Evolutionary conservation across 2,113 vertebrate species (phyloP), one percentile per base, ranked within the genome.

Genomic region (Conger conger): DNA sequence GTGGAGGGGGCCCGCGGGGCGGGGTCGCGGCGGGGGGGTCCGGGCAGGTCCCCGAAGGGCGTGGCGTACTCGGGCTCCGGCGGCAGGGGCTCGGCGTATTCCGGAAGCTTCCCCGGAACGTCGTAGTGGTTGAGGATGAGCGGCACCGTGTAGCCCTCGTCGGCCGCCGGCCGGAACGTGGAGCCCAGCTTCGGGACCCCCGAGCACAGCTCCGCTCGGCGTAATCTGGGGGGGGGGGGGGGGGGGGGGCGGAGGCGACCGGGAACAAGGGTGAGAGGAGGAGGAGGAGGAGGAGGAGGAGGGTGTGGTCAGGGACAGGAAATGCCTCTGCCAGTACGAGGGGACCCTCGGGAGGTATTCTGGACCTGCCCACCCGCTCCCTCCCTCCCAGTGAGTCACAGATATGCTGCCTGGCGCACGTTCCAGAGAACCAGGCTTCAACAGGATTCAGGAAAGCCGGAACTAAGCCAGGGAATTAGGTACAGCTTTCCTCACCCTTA

Each of bases 11-110:
- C 87, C 82, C 37, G 68, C 30, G 1, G 18, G 87, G 77, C 53
- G 1, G 0, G 36, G n/a, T n/a, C n/a, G n/a, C n/a, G n/a, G 68
- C 30, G 1, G 18, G 87, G 77, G 45, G 1, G 0, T 36, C 1
- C 57, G 85, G 0, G 80, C 81, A 87, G 94, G 23, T 97, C 96
- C 0, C 85, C 40, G 88, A 97, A 97, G 0, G 97, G 97, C 0
- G 94, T 97, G 79, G 97, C 97, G 0, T 97, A 97, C 85, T 97
- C 96, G 0, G 96, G 96, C 89, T 97, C 96, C 0, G 94, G 94
- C 0, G 93, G 95, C 85, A 97, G 92, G 0, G 96, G 97, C 87
- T 97, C 95, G 0, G 96, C 94, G 0, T 97, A 97, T 83, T 97
- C 96, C 0, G 96, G 95, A 33, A 93, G 82, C 77, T 89, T 90